Conservation (phyloP, 2,797 vertebrate species). For the Parambassis ranga region DNA sequence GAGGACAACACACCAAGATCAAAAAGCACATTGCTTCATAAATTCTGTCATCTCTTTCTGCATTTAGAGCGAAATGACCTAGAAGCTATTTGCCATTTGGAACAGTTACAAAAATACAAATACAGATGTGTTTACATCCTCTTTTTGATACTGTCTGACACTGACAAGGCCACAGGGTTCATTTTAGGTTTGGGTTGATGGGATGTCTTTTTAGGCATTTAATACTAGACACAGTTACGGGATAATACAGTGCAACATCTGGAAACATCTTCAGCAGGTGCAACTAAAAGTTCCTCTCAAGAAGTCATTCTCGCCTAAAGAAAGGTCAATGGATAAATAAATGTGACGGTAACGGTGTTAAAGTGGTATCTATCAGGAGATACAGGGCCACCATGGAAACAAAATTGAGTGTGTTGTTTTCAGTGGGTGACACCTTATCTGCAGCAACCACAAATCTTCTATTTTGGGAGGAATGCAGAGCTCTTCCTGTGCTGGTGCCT, state of each 20-base stretch:
- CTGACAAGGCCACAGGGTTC: constrained; percentile 5
- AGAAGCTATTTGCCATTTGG: constrained; percentile 42
- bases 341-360: constrained; percentile 41
- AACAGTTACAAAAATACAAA: constrained; percentile 14
- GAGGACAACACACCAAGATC: constrained; percentile 58
- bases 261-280: constrained; percentile 18
- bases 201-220: not conserved
- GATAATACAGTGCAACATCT: constrained; percentile 6
- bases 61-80: constrained; percentile 36
- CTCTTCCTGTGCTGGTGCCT: constrained; percentile 11
- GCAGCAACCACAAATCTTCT: constrained; percentile 38
- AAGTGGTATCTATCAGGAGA: constrained; percentile 32
- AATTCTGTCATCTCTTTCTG: constrained; percentile 44
- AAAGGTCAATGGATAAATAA: constrained; percentile 57
- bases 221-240: constrained; percentile 7
- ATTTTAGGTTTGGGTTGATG: not conserved
- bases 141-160: constrained; percentile 1
- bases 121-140: constrained; percentile 23
- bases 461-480: constrained; percentile 18
- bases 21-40: constrained; percentile 60
- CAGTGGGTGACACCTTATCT: constrained; percentile 40
- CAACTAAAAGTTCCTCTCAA: constrained; percentile 28
- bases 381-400: constrained; percentile 27
- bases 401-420: constrained; percentile 38
- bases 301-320: constrained; percentile 35